Percentiles rank a stretch among this genome's conserved stretches.
Evolutionary conservation across 2,888 invertebrate species (phyloP).

Genomic region (Sympetrum striolatum): DNA sequence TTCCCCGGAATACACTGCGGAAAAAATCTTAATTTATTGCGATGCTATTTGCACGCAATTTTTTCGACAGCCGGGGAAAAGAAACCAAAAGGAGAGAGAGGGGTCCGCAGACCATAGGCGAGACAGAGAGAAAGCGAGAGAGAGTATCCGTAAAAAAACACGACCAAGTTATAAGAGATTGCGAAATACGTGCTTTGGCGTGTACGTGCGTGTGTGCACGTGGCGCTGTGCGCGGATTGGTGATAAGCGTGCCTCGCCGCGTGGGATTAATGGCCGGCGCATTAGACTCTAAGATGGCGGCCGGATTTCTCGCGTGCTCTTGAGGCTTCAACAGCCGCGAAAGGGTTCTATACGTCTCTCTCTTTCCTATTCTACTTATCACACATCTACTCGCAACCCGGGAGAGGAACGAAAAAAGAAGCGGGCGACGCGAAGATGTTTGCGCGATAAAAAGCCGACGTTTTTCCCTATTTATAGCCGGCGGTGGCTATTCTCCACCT

Average conservation of each 20-base stretch:
- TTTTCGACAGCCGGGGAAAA: too few species aligned
- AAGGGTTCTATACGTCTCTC: neutral
- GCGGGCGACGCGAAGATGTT: conserved; percentile 10
- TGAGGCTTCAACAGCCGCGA: neutral
- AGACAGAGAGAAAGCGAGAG: too few species aligned
- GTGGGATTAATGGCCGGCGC: conserved; percentile 11
- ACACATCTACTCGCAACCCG: neutral
- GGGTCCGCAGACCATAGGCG: too few species aligned
- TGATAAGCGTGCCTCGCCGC: conserved; percentile 4
- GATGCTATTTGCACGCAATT: too few species aligned
- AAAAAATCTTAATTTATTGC: too few species aligned
- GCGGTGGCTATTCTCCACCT: neutral
- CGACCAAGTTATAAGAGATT: neutral
- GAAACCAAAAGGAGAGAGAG: neutral
- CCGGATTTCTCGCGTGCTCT: neutral
- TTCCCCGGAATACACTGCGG: too few species aligned
- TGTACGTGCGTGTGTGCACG: neutral
- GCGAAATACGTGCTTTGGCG: neutral
- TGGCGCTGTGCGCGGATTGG: neutral
- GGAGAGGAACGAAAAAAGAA: conserved; percentile 17
- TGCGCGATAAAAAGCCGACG: neutral
- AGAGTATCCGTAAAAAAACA: neutral
- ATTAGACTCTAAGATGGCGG: conserved; percentile 3
- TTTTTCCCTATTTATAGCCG: conserved; percentile 20
- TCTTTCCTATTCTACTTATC: neutral